Conservation (phyloP, 2,113 vertebrate genomes). For the Rhabdomys dilectus region DNA sequence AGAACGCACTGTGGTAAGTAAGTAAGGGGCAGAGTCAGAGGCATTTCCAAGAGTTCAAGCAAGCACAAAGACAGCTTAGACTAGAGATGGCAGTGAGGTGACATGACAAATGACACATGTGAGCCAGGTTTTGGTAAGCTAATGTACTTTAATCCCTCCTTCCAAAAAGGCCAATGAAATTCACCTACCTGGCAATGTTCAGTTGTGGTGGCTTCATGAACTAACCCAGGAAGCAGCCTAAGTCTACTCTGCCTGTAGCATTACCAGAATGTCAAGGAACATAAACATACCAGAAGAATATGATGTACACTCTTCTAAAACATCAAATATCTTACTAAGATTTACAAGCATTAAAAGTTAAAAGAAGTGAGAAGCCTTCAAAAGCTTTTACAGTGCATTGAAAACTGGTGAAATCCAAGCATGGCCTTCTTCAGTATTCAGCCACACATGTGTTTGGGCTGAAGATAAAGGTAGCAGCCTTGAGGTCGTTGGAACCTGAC, state of each 20-base stretch:
- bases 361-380: background rate
- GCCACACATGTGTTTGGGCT: background rate
- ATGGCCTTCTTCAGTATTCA: background rate
- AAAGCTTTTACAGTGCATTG: background rate
- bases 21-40: background rate
- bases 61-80: too few relatives aligned
- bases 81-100: rapidly evolving
- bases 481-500: background rate
- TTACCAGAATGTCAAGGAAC: background rate
- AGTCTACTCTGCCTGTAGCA: background rate
- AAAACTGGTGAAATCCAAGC: background rate
- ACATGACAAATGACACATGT: background rate
- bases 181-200: background rate
- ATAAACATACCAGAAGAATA: background rate
- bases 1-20: background rate
- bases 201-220: background rate
- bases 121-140: background rate
- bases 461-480: background rate
- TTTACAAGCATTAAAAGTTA: background rate
- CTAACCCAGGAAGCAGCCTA: background rate
- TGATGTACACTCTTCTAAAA: background rate
- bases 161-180: background rate
- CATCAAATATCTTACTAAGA: background rate
- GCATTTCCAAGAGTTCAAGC: background rate
- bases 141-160: background rate